Evolutionary conservation across 2,113 vertebrate species (phyloP).

Genomic region (Heptranchias perlo): DNA sequence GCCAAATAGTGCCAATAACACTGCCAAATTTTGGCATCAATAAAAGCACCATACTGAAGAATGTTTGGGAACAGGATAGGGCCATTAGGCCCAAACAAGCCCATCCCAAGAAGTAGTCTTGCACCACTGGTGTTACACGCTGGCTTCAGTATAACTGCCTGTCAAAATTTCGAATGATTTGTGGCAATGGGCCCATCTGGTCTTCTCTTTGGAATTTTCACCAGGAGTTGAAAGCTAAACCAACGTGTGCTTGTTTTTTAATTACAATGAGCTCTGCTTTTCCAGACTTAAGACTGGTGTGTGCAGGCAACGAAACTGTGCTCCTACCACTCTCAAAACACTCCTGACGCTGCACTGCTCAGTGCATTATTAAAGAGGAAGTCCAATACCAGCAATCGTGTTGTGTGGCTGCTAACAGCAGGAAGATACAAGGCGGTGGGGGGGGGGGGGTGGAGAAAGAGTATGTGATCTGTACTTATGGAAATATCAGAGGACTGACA

Average conservation of each 20-base stretch:
- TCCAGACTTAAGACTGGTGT: neutral
- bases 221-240: neutral
- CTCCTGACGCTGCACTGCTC: neutral
- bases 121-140: neutral
- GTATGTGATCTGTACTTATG: neutral
- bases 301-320: neutral
- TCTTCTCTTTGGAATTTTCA: conserved; percentile 5
- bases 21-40: neutral
- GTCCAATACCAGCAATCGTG: neutral
- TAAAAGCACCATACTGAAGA: neutral
- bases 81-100: neutral
- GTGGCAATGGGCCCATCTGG: neutral
- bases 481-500: neutral
- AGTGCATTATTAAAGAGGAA: neutral
- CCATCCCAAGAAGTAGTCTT: neutral
- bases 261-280: neutral
- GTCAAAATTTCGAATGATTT: neutral
- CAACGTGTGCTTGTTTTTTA: neutral
- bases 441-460: no score
- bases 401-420: neutral
- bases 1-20: neutral
- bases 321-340: neutral
- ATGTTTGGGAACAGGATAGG: neutral
- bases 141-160: neutral
- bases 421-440: neutral